A percentile compares a stretch with the other conserved stretches of the same genome.
Evolutionary conservation across 2,797 vertebrate species (phyloP).

Genomic region (Mastacembelus armatus): DNA sequence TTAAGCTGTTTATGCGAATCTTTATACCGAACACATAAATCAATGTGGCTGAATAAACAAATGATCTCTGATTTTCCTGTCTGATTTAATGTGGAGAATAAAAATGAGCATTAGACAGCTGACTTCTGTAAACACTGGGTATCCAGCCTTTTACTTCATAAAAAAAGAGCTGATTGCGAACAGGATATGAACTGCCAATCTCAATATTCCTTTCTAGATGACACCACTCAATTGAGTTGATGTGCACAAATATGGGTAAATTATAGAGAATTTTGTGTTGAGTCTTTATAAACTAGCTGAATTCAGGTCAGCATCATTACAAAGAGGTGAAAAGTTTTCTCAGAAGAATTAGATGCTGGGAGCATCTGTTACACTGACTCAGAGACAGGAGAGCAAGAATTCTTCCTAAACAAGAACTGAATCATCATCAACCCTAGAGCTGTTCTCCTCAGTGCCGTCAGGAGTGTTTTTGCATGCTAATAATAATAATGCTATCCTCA

Average conservation of each 20-base stretch:
- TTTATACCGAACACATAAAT: slow-evolving; percentile 33
- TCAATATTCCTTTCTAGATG: background rate
- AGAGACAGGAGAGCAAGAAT: slow-evolving; percentile 2
- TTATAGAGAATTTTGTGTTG: background rate
- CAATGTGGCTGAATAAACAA: slow-evolving; percentile 5
- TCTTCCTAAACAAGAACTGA: slow-evolving; percentile 22
- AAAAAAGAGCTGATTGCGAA: slow-evolving; percentile 36
- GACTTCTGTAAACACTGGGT: slow-evolving; percentile 17
- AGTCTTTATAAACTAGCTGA: slow-evolving; percentile 6
- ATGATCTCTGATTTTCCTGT: background rate
- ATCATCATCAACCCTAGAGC: background rate
- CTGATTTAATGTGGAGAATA: slow-evolving; percentile 4
- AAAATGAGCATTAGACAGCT: slow-evolving; percentile 9
- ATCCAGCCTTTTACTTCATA: slow-evolving; percentile 2
- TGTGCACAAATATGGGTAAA: background rate
- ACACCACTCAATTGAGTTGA: slow-evolving; percentile 1
- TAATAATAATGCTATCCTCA: slow-evolving; percentile 22
- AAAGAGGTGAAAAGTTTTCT: slow-evolving; percentile 28
- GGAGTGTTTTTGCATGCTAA: background rate
- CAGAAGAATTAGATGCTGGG: background rate
- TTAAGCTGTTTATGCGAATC: slow-evolving; percentile 45
- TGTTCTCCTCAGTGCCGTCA: background rate
- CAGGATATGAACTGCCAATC: slow-evolving; percentile 10
- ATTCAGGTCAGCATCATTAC: slow-evolving; percentile 14
- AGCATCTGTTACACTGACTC: slow-evolving; percentile 15